These are phyloP conservation scores for Morbakka virulenta DNA, from an alignment of 30 jellyfish, hydroid and myxozoan genomes.

Conservation along the genomic window DNA sequence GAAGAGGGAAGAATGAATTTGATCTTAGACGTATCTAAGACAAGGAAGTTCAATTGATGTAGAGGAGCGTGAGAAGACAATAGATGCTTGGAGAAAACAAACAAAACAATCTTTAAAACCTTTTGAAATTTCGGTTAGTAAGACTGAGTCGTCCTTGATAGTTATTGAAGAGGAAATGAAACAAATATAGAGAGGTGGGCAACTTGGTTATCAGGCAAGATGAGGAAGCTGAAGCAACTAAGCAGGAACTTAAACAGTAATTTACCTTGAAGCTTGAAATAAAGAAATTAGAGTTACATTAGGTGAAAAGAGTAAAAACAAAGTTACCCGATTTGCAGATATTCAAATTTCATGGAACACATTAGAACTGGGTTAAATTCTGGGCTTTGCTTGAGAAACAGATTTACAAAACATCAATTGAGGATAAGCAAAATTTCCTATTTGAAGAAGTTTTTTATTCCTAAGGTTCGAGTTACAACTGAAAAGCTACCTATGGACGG, in stretches of 20 bases:
- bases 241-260: conserved; percentile 27
- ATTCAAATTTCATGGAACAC: conserved; percentile 49
- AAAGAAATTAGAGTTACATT: too few relatives aligned
- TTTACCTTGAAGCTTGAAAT: conserved; percentile 20
- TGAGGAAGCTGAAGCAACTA: conserved; percentile 31
- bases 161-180: conserved; percentile 28
- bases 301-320: conserved; percentile 18
- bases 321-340: conserved; percentile 36
- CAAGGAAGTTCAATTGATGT: conserved; percentile 31
- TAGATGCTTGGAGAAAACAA: conserved; percentile 32
- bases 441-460: neutral
- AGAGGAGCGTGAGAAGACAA: conserved; percentile 10
- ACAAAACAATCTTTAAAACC: neutral
- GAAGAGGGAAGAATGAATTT: conserved; percentile 13
- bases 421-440: neutral
- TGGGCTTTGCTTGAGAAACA: conserved; percentile 41
- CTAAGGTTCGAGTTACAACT: neutral
- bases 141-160: neutral
- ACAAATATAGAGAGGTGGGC: conserved; percentile 3
- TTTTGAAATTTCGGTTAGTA: conserved; percentile 8
- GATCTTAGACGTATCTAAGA: conserved; percentile 7
- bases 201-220: too few relatives aligned
- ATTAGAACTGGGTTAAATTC: conserved; percentile 48
- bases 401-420: neutral
- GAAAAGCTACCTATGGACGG: neutral